phyloP scores from a whole-genome alignment of 1,140 invertebrate species.

The Nasonia longicornis region DNA sequence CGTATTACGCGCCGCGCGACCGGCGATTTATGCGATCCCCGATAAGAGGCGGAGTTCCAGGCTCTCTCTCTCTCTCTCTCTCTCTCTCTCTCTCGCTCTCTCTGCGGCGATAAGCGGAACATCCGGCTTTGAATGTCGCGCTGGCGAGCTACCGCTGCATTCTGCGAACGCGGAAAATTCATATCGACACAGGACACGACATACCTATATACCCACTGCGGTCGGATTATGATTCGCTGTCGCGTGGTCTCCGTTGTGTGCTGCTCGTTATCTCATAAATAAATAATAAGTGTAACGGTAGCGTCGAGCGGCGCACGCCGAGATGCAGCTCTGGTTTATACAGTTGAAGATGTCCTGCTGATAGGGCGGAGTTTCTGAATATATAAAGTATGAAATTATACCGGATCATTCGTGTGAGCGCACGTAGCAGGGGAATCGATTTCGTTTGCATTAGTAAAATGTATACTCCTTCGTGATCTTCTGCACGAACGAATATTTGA shows the following conservation, averaged over 20 bases:
- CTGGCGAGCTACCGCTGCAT: constrained; percentile 9
- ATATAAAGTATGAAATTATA: background rate
- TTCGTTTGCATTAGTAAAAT: no score
- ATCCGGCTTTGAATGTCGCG: constrained; percentile 49
- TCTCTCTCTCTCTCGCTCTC: no score
- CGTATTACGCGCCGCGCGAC: constrained; percentile 40
- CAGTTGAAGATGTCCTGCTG: constrained; percentile 12
- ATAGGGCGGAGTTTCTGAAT: background rate
- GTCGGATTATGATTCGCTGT: background rate
- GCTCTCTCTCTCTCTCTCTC: background rate
- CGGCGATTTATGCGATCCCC: constrained; percentile 52
- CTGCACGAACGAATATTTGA: no score
- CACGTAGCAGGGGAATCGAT: no score
- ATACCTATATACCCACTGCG: background rate
- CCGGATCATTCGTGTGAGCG: no score
- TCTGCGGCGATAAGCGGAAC: constrained; percentile 49
- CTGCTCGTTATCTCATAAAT: constrained; percentile 37
- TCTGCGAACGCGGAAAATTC: constrained; percentile 43
- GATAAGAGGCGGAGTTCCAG: constrained; percentile 34
- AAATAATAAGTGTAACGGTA: constrained; percentile 40
- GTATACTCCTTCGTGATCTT: no score
- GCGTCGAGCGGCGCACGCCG: background rate
- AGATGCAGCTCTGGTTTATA: background rate
- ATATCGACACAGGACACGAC: constrained; percentile 20
- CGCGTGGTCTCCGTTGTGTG: background rate